A percentile compares a stretch with the other conserved stretches of the same genome.
Evolutionary conservation across 2,888 invertebrate species (phyloP).

Genomic region (Bruchidius siliquastri): DNA sequence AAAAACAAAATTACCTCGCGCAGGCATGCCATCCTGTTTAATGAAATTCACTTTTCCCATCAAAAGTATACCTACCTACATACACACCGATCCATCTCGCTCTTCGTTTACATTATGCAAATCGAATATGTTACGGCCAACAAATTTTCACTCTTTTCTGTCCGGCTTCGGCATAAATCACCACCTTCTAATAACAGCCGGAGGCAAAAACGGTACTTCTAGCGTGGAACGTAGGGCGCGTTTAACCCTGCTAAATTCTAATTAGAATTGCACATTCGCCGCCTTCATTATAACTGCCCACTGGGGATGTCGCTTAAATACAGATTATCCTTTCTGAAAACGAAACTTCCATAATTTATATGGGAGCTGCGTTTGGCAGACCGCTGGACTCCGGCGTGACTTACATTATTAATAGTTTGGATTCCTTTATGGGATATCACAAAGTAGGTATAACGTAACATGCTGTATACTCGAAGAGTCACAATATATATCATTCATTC

Average conservation of each 20-base stretch:
- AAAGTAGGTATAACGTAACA: too few species aligned
- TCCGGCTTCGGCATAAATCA: background rate
- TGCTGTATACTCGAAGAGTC: too few species aligned
- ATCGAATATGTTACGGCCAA: background rate
- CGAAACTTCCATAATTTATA: slow-evolving; percentile 1
- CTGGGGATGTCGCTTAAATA: slow-evolving; percentile 1
- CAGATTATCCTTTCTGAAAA: slow-evolving; percentile 2
- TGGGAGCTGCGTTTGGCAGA: background rate
- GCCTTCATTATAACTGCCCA: background rate
- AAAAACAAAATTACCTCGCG: background rate
- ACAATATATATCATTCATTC: too few species aligned
- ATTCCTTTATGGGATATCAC: too few species aligned
- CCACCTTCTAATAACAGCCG: background rate
- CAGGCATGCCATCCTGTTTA: background rate
- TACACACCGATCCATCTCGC: background rate
- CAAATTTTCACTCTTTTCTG: background rate
- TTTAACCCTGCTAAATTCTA: background rate
- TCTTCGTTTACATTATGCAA: background rate
- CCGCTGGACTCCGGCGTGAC: background rate
- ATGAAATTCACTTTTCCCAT: background rate
- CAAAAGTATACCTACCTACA: background rate
- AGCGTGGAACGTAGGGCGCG: background rate
- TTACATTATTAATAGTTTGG: background rate
- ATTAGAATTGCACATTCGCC: slow-evolving; percentile 2
- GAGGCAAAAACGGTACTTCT: background rate